Conservation (phyloP, 2,888 invertebrate species). For the Drosophila percnosoma region DNA sequence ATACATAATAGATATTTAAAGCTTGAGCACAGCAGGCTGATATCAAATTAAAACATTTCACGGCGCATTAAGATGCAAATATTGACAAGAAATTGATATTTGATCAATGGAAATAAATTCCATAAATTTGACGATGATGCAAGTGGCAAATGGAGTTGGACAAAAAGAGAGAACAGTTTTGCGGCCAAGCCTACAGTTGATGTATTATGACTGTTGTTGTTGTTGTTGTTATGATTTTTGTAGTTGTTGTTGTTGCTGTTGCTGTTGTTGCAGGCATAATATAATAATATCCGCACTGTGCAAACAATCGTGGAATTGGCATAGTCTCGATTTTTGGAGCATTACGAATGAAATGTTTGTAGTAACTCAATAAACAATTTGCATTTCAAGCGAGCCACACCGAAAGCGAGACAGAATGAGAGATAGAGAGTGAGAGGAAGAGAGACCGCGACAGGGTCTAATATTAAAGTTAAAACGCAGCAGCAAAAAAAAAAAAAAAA, state of each 20-base stretch:
- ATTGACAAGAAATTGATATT: slow-evolving; percentile 9
- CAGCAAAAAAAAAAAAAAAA: slow-evolving; percentile 8
- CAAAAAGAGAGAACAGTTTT: slow-evolving; percentile 17
- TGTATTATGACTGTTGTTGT: neutral
- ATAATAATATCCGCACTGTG: slow-evolving; percentile 47
- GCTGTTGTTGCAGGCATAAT: slow-evolving; percentile 26
- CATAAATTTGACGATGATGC: slow-evolving; percentile 16
- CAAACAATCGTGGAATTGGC: slow-evolving; percentile 31
- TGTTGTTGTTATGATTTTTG: neutral
- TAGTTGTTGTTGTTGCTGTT: neutral
- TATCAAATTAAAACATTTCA: neutral
- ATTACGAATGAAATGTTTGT: slow-evolving; percentile 50
- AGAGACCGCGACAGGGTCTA: slow-evolving; percentile 3
- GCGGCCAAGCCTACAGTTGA: neutral
- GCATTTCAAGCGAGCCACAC: slow-evolving; percentile 48
- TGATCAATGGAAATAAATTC: slow-evolving; percentile 16
- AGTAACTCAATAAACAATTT: slow-evolving; percentile 65
- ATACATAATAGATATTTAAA: neutral
- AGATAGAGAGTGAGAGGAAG: neutral
- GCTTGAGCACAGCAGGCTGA: neutral
- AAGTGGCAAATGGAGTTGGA: neutral
- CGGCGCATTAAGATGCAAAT: slow-evolving; percentile 3
- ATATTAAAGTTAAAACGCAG: slow-evolving; percentile 21
- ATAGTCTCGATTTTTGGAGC: slow-evolving; percentile 51
- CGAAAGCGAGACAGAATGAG: neutral